A percentile compares a stretch with the other conserved stretches of the same genome.
Evolutionary conservation across 2,888 invertebrate genomes (phyloP).

Genomic region (Ephialtes manifestator): DNA sequence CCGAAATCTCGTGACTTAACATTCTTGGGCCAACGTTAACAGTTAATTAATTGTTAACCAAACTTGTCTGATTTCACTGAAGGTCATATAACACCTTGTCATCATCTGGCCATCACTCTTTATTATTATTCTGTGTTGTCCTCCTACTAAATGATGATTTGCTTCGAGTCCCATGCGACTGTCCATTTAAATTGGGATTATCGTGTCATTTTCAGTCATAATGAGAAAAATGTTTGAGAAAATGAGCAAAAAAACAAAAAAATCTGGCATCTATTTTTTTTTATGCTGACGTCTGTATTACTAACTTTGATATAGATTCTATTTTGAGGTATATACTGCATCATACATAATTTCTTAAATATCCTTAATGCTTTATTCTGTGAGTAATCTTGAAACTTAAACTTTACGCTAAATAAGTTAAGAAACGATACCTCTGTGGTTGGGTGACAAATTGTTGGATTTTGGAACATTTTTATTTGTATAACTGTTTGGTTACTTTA

Average conservation of each 20-base stretch:
- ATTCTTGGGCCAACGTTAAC: background rate
- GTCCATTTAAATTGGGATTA: background rate
- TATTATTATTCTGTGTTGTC: slow-evolving; percentile 36
- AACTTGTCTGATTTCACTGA: slow-evolving; percentile 48
- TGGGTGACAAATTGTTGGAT: too few species aligned
- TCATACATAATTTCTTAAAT: background rate
- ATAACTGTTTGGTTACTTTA: too few species aligned
- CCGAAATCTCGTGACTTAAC: background rate
- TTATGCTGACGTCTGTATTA: background rate
- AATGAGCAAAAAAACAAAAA: background rate
- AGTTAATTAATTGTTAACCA: background rate
- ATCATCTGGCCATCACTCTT: slow-evolving; percentile 41
- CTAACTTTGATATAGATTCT: background rate
- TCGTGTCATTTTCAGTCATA: slow-evolving; percentile 17
- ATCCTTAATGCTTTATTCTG: background rate
- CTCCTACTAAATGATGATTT: background rate
- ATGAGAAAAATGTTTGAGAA: background rate
- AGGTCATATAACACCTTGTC: slow-evolving; percentile 67
- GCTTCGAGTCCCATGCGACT: background rate
- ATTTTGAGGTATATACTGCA: background rate
- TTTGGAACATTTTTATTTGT: too few species aligned
- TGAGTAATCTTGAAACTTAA: background rate
- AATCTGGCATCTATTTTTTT: slow-evolving; percentile 14
- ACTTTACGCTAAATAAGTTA: too few species aligned
- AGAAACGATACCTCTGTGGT: too few species aligned